A percentile compares a stretch with the other conserved stretches of the same genome.
These are phyloP conservation scores for Dusona sp. DNA, from an alignment of 2,888 invertebrate species.

Conservation along the genomic window DNA sequence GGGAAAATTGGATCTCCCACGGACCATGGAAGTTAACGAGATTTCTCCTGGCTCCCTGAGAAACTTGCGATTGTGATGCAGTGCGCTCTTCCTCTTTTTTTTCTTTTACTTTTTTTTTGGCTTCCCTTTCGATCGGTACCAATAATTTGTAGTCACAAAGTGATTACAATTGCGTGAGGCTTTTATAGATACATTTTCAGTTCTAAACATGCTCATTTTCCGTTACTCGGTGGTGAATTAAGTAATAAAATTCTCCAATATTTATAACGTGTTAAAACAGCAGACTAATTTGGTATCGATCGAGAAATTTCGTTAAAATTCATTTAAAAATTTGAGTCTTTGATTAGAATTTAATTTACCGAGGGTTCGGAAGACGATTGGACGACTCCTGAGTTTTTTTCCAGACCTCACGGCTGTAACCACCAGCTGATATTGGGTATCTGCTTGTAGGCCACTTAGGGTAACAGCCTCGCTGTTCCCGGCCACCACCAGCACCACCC, in stretches of 20 bases:
- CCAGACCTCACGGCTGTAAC: constrained; percentile 94
- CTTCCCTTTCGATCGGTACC: not conserved
- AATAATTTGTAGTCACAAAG: not conserved
- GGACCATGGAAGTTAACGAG: constrained; percentile 37
- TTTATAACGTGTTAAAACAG: not conserved
- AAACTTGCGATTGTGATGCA: constrained; percentile 6
- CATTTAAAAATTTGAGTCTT: not conserved
- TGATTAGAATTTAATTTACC: constrained; percentile 85
- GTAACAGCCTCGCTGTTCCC: constrained; percentile 95
- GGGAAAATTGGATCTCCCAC: constrained; percentile 51
- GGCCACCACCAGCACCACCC: constrained; percentile 96
- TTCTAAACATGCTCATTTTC: no score
- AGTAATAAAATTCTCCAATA: not conserved
- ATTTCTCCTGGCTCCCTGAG: constrained; percentile 21
- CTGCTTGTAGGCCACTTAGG: constrained; percentile 92
- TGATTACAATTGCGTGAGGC: not conserved
- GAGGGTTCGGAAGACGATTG: constrained; percentile 95
- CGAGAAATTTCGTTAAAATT: not conserved
- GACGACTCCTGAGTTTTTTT: constrained; percentile 93
- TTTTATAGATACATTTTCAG: not conserved
- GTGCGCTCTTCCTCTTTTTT: not conserved
- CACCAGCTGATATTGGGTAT: constrained; percentile 95
- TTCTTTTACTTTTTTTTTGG: not conserved
- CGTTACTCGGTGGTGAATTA: not conserved
- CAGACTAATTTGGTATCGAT: not conserved